A percentile compares a stretch with the other conserved stretches of the same genome.
These are phyloP conservation scores for Drosophila suboccidentalis DNA, from an alignment of 2,888 invertebrate species.

Conservation along the genomic window DNA sequence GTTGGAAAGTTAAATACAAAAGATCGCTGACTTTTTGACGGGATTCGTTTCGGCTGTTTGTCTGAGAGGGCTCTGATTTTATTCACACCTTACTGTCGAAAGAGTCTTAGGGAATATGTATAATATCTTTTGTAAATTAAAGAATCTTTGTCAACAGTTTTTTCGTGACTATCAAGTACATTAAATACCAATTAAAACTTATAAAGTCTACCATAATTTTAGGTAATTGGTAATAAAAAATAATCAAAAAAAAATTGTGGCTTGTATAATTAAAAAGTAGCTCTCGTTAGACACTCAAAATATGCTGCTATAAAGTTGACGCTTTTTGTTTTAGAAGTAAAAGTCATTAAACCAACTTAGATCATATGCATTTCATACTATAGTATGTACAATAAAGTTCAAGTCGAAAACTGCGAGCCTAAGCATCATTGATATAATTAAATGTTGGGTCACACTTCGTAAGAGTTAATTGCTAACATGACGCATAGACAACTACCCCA, in stretches of 20 bases:
- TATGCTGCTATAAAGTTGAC: not conserved
- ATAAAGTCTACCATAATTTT: not conserved
- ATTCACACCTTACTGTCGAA: too few relatives aligned
- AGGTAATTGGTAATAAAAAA: not conserved
- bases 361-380: conserved; percentile 1
- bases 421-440: conserved; percentile 54
- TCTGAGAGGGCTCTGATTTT: too few relatives aligned
- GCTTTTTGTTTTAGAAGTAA: conserved; percentile 24
- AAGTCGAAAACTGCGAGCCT: conserved; percentile 21
- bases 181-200: not conserved
- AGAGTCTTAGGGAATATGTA: too few relatives aligned
- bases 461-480: conserved; percentile 44
- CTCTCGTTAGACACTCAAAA: conserved; percentile 3
- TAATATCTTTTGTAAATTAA: too few relatives aligned
- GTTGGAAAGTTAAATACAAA: conserved; percentile 27
- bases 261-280: not conserved
- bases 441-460: conserved; percentile 37
- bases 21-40: not conserved
- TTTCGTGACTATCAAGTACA: not conserved
- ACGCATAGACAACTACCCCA: too few relatives aligned
- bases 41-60: too few relatives aligned
- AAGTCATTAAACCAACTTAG: conserved; percentile 37
- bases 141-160: too few relatives aligned
- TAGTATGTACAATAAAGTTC: not conserved
- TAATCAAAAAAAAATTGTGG: not conserved